Percentiles rank a stretch among this genome's conserved stretches.
Evolutionary conservation across 1,140 invertebrate species (phyloP).

Genomic region (Bactericera cockerelli): DNA sequence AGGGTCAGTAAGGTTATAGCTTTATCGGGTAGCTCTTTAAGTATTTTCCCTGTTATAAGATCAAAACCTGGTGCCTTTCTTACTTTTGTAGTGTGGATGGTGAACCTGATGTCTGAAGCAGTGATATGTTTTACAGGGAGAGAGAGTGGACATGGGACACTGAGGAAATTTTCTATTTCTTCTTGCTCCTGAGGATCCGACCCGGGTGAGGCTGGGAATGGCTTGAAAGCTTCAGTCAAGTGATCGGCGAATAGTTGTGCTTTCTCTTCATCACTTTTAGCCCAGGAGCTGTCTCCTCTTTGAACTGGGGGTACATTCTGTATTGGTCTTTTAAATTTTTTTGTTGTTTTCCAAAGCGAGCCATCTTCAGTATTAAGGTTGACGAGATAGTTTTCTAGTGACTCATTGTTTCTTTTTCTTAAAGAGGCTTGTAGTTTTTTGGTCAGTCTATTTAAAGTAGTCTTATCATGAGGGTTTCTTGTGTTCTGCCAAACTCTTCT

Average conservation of each 20-base stretch:
- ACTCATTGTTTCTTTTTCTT: not conserved
- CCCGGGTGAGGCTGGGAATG: not conserved
- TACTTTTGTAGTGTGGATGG: not conserved
- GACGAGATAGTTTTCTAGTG: constrained; percentile 2
- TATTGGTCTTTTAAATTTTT: not conserved
- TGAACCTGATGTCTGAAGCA: not conserved
- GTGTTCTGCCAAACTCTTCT: not conserved
- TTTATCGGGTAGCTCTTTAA: constrained; percentile 10
- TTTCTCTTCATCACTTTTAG: constrained; percentile 6
- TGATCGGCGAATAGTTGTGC: constrained; percentile 6
- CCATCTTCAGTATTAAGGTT: constrained; percentile 6
- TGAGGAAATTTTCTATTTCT: not conserved
- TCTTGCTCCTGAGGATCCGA: not conserved
- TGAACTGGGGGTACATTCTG: not conserved
- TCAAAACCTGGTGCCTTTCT: constrained; percentile 15
- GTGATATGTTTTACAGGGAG: not conserved
- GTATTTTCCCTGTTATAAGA: constrained; percentile 9
- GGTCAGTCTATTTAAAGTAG: not conserved
- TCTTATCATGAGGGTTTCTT: not conserved
- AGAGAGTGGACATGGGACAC: not conserved
- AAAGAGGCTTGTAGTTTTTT: not conserved
- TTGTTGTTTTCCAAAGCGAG: constrained; percentile 9
- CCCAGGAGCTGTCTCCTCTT: constrained; percentile 10
- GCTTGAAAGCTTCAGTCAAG: not conserved
- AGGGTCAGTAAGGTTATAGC: constrained; percentile 10